Conservation (phyloP, 64 coral and sea anemone genomes). For the Dendrophyllia cribrosa region DNA sequence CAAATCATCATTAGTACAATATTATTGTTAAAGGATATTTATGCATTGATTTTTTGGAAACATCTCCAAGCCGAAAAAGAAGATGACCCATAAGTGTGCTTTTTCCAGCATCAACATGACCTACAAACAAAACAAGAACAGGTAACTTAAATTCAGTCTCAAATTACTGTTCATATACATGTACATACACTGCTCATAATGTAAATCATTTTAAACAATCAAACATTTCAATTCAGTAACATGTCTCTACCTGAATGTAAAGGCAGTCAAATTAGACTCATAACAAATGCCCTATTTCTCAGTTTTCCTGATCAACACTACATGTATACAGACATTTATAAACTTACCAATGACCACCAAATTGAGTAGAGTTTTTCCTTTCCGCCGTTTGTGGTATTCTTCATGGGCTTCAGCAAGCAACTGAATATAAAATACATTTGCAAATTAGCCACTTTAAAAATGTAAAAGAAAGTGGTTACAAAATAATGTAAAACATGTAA, state of each 20-base stretch:
- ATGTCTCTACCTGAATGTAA: too few relatives aligned
- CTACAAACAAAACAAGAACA: slow-evolving; percentile 21
- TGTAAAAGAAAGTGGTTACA: background rate
- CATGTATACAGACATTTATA: background rate
- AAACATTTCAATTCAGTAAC: too few relatives aligned
- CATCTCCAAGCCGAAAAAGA: slow-evolving; percentile 88
- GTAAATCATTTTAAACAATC: too few relatives aligned
- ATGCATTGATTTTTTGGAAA: slow-evolving; percentile 98
- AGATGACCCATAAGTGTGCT: slow-evolving; percentile 98
- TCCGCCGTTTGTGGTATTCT: slow-evolving; percentile 68
- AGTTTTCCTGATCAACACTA: background rate
- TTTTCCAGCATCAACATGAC: slow-evolving; percentile 98
- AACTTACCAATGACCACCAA: slow-evolving; percentile 96
- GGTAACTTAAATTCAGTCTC: background rate
- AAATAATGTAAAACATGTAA: too few relatives aligned
- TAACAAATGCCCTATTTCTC: background rate
- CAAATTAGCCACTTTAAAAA: too few relatives aligned
- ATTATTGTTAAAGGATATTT: slow-evolving; percentile 87
- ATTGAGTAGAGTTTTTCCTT: slow-evolving; percentile 93
- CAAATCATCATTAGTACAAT: background rate
- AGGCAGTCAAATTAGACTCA: too few relatives aligned
- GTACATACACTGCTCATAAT: too few relatives aligned
- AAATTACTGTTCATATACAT: background rate
- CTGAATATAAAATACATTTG: background rate
- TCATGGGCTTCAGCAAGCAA: slow-evolving; percentile 67